Conservation (phyloP, 2,888 invertebrate species). For the Dryadula phaetusa region DNA sequence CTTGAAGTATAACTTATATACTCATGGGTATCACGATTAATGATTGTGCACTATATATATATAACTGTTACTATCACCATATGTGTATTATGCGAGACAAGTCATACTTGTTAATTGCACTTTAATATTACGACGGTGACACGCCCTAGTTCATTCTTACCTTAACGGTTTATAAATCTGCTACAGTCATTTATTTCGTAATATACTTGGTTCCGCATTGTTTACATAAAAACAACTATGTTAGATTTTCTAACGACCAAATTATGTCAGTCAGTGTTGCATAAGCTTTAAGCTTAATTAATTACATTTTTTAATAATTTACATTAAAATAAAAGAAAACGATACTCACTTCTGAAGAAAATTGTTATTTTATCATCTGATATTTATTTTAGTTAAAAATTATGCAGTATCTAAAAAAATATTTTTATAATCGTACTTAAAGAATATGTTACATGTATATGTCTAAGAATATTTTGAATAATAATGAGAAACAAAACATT, state of each 20-base stretch:
- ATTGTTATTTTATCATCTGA: too few relatives aligned
- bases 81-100: constrained; percentile 71
- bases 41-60: constrained; percentile 30
- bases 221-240: constrained; percentile 29
- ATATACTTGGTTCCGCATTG: constrained; percentile 37
- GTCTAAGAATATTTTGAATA: too few relatives aligned
- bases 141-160: constrained; percentile 53
- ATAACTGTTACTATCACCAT: constrained; percentile 59
- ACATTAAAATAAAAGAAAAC: neutral
- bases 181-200: constrained; percentile 48
- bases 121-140: constrained; percentile 54
- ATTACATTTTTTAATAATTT: neutral
- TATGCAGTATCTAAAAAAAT: too few relatives aligned
- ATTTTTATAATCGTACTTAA: too few relatives aligned
- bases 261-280: neutral
- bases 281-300: neutral
- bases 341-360: too few relatives aligned
- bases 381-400: too few relatives aligned
- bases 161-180: constrained; percentile 52
- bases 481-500: too few relatives aligned
- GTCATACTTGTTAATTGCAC: constrained; percentile 60
- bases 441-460: too few relatives aligned
- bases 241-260: neutral
- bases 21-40: neutral
- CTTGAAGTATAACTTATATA: neutral